phyloP scores from a whole-genome alignment of 2,797 vertebrate species.

The Adelosebastes latens region DNA sequence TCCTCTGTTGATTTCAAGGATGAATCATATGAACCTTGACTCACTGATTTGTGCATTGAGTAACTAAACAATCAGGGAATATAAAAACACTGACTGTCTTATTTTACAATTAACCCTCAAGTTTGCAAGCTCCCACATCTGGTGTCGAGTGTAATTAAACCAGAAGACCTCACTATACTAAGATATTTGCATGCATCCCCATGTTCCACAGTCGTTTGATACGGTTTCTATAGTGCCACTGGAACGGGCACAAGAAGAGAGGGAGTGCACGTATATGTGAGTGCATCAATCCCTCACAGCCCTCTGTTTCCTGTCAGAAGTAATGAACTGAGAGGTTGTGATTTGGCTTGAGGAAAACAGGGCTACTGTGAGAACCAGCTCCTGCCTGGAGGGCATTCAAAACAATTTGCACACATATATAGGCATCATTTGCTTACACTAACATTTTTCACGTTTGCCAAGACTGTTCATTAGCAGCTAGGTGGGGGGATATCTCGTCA shows the following conservation, averaged over 20 bases:
- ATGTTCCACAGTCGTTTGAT: conserved; percentile 27
- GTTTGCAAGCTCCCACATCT: not conserved
- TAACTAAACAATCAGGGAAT: not conserved
- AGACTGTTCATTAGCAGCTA: conserved; percentile 50
- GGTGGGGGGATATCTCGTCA: conserved; percentile 11
- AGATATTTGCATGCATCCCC: conserved; percentile 32
- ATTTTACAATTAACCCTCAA: conserved; percentile 1
- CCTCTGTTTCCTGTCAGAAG: conserved; percentile 68
- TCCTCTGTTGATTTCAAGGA: not conserved
- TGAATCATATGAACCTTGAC: not conserved
- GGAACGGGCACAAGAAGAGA: conserved; percentile 21
- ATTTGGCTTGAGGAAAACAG: conserved; percentile 63
- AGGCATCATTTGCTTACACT: conserved; percentile 67
- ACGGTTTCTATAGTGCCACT: conserved; percentile 20
- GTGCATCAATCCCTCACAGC: conserved; percentile 57
- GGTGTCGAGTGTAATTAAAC: conserved; percentile 16
- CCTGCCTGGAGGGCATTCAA: conserved; percentile 56
- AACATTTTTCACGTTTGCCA: conserved; percentile 50
- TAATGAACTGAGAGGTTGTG: conserved; percentile 68
- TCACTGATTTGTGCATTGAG: not conserved
- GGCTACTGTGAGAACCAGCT: conserved; percentile 57
- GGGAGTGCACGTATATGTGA: conserved; percentile 12
- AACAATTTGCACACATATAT: conserved; percentile 65
- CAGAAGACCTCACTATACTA: not conserved
- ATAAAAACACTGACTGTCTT: not conserved